A percentile compares a stretch with the other conserved stretches of the same genome.
These are phyloP conservation scores for Cephus pulcher DNA, from an alignment of 2,888 invertebrate species.

Conservation along the genomic window DNA sequence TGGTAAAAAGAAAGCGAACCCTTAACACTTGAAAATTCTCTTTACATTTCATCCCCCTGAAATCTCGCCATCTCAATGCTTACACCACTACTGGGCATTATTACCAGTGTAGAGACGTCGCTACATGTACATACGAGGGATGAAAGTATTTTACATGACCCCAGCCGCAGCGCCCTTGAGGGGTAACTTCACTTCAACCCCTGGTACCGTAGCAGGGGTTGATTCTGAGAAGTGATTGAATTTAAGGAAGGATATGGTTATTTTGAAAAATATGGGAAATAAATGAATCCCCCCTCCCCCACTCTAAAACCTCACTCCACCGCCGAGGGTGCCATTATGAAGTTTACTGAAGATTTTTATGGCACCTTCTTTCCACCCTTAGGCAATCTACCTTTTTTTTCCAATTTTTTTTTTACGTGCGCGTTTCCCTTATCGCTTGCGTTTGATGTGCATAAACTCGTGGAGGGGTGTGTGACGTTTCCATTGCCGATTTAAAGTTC, in stretches of 20 bases:
- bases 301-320: too few species aligned
- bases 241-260: background rate
- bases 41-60: conserved; percentile 17
- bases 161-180: background rate
- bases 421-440: too few species aligned
- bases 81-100: too few species aligned
- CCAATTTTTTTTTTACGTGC: too few species aligned
- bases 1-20: background rate
- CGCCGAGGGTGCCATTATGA: background rate
- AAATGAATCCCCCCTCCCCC: background rate
- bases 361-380: too few species aligned
- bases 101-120: background rate
- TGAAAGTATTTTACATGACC: background rate
- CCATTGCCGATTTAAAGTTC: too few species aligned
- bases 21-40: conserved; percentile 6
- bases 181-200: background rate
- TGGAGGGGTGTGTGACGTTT: too few species aligned
- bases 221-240: background rate
- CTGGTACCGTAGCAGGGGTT: background rate
- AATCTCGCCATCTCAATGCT: conserved; percentile 14
- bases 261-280: background rate
- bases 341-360: background rate
- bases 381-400: too few species aligned
- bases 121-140: background rate
- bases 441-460: too few species aligned